Percentiles rank a stretch among this genome's conserved stretches.
Conservation (phyloP, 2,888 invertebrate genomes). For the Cremastobaeus sp. region DNA sequence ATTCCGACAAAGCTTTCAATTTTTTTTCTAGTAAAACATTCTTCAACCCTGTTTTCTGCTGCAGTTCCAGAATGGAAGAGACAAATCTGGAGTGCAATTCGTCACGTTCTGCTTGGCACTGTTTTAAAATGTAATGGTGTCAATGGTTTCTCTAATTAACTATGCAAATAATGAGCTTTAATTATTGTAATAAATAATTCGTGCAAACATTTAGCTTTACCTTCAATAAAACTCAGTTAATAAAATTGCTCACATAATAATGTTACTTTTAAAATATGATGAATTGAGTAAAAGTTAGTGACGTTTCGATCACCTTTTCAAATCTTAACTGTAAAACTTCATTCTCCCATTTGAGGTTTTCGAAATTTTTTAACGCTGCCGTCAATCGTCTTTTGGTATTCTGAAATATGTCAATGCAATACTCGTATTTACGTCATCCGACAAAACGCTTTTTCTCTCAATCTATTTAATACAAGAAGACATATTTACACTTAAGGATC, state of each 20-base stretch:
- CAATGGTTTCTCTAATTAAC: not conserved
- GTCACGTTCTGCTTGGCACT: conserved; percentile 84
- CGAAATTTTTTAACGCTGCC: conserved; percentile 80
- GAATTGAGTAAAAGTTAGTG: not conserved
- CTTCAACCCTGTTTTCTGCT: conserved; percentile 90
- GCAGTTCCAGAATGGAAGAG: conserved; percentile 90
- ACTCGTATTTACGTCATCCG: not conserved
- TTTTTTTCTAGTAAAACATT: conserved; percentile 89
- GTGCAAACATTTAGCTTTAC: too few relatives aligned
- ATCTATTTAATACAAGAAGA: not conserved
- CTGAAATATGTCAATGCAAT: conserved; percentile 77
- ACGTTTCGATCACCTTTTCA: conserved; percentile 81
- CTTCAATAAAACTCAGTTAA: too few relatives aligned
- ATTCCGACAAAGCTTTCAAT: conserved; percentile 82
- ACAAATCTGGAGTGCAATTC: conserved; percentile 89
- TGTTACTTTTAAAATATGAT: not conserved
- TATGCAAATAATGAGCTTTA: too few relatives aligned
- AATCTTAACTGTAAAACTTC: conserved; percentile 87
- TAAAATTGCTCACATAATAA: not conserved
- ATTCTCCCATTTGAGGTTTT: conserved; percentile 82
- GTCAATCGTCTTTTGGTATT: conserved; percentile 80
- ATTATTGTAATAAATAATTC: too few relatives aligned
- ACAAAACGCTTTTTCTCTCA: not conserved
- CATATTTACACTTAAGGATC: conserved; percentile 82
- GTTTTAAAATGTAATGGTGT: conserved; percentile 11